These are phyloP conservation scores for Leuciscus idus DNA, from an alignment of 2,113 vertebrate genomes.

Conservation along the genomic window DNA sequence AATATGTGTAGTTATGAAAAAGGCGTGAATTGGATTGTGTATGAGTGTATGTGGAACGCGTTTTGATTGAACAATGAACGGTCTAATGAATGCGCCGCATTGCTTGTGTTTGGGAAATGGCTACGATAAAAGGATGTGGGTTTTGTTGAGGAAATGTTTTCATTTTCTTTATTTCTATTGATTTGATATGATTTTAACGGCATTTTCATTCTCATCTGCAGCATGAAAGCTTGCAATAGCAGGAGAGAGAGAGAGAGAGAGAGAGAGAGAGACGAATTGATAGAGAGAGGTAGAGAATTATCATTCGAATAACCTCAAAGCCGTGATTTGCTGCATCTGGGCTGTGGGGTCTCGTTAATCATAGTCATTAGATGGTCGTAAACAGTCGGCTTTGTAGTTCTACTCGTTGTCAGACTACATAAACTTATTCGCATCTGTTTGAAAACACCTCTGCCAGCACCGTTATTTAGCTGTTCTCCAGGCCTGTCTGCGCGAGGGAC, in stretches of 20 bases:
- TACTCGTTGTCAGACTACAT: background rate
- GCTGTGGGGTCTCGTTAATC: slow-evolving; percentile 10
- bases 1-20: slow-evolving; percentile 4
- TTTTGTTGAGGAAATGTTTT: background rate
- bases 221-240: background rate
- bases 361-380: slow-evolving; percentile 19
- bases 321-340: slow-evolving; percentile 28
- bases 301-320: slow-evolving; percentile 29
- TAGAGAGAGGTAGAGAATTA: slow-evolving; percentile 55
- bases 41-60: slow-evolving; percentile 15
- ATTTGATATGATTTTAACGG: background rate
- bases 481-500: slow-evolving; percentile 36
- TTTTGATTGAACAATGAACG: slow-evolving; percentile 44
- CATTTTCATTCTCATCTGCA: slow-evolving; percentile 10
- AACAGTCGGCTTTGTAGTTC: background rate
- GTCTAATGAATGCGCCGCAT: slow-evolving; percentile 33
- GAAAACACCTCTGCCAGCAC: slow-evolving; percentile 6
- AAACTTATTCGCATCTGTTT: slow-evolving; percentile 35
- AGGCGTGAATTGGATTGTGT: slow-evolving; percentile 10
- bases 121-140: background rate
- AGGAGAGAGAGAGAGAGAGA: slow-evolving; percentile 35
- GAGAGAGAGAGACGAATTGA: slow-evolving; percentile 26
- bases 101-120: background rate
- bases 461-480: slow-evolving; percentile 1
- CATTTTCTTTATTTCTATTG: background rate